Evolutionary conservation across 64 coral and sea anemone species (phyloP).

Genomic region (Stichodactyla helianthus): DNA sequence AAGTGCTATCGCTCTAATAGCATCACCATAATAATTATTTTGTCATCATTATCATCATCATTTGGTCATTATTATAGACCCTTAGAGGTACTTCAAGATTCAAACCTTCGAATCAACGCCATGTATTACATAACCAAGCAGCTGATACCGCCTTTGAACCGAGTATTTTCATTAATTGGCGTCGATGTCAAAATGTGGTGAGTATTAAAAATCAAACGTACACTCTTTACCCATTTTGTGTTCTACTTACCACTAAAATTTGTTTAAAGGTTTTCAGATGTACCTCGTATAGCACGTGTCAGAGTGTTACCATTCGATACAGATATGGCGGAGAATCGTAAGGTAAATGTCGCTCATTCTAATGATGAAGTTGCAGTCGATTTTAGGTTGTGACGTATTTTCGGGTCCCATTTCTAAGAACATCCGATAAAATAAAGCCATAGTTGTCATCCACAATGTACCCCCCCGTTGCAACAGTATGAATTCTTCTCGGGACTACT

Average conservation of each 20-base stretch:
- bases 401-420: too few relatives aligned
- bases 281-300: conserved; percentile 9
- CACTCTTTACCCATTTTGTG: not conserved
- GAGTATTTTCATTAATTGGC: conserved; percentile 83
- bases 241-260: not conserved
- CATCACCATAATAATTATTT: too few relatives aligned
- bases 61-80: conserved; percentile 41
- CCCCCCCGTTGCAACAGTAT: too few relatives aligned
- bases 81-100: conserved; percentile 77
- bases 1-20: too few relatives aligned
- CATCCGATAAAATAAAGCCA: too few relatives aligned
- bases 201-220: not conserved
- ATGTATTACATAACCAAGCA: conserved; percentile 98
- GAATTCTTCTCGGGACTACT: too few relatives aligned
- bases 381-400: too few relatives aligned
- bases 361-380: too few relatives aligned
- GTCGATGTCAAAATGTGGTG: conserved; percentile 81
- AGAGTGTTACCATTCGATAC: not conserved
- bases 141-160: conserved; percentile 77
- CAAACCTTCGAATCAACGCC: conserved; percentile 71
- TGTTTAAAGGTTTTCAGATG: conserved; percentile 4
- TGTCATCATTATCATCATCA: not conserved
- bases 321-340: not conserved
- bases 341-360: not conserved
- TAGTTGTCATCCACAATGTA: too few relatives aligned